Evolutionary conservation across 2,113 vertebrate species (phyloP).

Genomic region (Acrocephalus arundinaceus): DNA sequence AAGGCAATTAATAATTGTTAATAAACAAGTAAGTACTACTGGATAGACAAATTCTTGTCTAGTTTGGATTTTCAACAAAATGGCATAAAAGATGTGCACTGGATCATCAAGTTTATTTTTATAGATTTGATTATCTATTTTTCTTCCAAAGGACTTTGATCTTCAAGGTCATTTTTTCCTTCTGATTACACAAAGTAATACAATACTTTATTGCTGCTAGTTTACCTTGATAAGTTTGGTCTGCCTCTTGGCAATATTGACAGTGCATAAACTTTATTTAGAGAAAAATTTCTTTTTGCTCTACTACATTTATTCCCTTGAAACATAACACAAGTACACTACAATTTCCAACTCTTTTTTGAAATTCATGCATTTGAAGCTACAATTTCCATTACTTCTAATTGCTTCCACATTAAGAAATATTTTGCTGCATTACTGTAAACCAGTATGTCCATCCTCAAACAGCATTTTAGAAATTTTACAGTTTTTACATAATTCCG

Average conservation of each 20-base stretch:
- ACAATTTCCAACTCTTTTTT: neutral
- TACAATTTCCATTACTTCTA: neutral
- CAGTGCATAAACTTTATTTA: neutral
- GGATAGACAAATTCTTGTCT: neutral
- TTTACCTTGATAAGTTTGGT: neutral
- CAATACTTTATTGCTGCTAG: neutral
- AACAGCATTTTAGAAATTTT: neutral
- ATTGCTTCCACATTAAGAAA: neutral
- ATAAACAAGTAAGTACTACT: neutral
- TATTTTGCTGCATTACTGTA: neutral
- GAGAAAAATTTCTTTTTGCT: neutral
- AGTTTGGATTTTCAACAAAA: neutral
- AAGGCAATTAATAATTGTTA: neutral
- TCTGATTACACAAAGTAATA: neutral
- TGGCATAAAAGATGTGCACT: neutral
- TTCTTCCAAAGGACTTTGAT: neutral
- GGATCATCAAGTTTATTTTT: neutral
- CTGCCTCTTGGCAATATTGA: neutral
- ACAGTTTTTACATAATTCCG: neutral
- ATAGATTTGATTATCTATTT: neutral
- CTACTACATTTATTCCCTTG: neutral
- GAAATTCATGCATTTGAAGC: neutral
- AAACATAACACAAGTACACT: neutral
- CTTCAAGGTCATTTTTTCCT: neutral
- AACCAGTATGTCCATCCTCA: neutral